Percentiles rank a stretch among this genome's conserved stretches.
Conservation (phyloP, 2,113 vertebrate species). For the Antennarius striatus region DNA sequence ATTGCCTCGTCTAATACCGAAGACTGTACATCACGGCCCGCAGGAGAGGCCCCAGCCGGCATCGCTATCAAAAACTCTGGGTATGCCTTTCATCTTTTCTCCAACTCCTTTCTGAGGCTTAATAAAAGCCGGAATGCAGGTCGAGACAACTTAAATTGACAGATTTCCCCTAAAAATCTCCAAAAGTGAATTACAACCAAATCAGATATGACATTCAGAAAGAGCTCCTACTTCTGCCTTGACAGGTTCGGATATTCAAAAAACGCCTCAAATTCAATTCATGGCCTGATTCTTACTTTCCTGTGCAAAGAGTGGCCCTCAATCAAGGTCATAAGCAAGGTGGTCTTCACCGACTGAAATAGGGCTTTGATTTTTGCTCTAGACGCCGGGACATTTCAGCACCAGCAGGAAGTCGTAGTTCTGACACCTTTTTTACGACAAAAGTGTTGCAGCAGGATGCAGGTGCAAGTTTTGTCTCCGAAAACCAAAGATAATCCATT, state of each 20-base stretch:
- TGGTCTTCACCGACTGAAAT: not conserved
- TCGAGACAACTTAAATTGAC: slow-evolving; percentile 23
- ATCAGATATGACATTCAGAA: slow-evolving; percentile 13
- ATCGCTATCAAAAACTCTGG: slow-evolving; percentile 27
- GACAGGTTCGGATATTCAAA: not conserved
- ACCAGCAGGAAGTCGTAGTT: slow-evolving; percentile 1
- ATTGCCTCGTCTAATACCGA: slow-evolving; percentile 15
- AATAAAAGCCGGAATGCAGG: slow-evolving; percentile 10
- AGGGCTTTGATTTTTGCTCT: not conserved
- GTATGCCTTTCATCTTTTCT: slow-evolving; percentile 34
- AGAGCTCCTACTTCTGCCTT: too few relatives aligned
- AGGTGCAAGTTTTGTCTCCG: not conserved
- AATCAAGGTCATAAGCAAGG: not conserved
- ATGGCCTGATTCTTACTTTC: not conserved
- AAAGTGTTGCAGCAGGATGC: not conserved
- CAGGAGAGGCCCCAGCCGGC: not conserved
- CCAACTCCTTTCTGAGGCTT: slow-evolving; percentile 13
- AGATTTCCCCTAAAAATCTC: slow-evolving; percentile 21
- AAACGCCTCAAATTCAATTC: slow-evolving; percentile 24
- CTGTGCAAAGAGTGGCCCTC: not conserved
- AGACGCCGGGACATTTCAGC: not conserved
- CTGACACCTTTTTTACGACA: not conserved
- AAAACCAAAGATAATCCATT: too few relatives aligned
- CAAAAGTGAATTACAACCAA: slow-evolving; percentile 28
- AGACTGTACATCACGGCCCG: slow-evolving; percentile 16